phyloP scores from a whole-genome alignment of 2,797 vertebrate species.

The Pteropus rufus region DNA sequence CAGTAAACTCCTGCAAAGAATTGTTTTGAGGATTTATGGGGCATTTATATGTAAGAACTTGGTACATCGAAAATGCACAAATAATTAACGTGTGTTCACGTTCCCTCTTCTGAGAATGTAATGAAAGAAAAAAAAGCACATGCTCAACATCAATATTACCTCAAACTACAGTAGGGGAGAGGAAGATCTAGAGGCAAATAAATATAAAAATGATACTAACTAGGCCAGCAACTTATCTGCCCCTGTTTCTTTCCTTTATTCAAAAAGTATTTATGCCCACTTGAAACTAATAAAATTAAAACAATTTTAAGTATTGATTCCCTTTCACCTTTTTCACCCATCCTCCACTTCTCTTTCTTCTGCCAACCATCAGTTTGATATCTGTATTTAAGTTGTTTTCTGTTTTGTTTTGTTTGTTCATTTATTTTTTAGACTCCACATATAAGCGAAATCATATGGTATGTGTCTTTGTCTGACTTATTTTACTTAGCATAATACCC shows the following conservation, averaged over 20 bases:
- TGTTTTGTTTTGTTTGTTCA: too few species aligned
- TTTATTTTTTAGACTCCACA: too few species aligned
- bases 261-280: background rate
- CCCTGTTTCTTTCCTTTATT: background rate
- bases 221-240: background rate
- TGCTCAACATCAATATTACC: background rate
- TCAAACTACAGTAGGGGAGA: background rate
- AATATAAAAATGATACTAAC: background rate
- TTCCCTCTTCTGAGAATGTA: background rate
- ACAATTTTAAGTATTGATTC: background rate
- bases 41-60: background rate
- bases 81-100: background rate
- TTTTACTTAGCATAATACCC: too few species aligned
- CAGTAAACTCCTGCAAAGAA: background rate
- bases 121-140: background rate
- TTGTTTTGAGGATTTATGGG: constrained; percentile 8
- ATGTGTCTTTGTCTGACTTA: too few species aligned
- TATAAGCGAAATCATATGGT: too few species aligned
- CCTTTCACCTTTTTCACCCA: background rate
- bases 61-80: background rate
- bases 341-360: background rate
- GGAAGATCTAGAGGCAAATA: background rate
- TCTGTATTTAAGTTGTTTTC: too few species aligned
- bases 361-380: too few species aligned
- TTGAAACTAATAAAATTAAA: too few species aligned